A percentile compares a stretch with the other conserved stretches of the same genome.
phyloP scores from a whole-genome alignment of 2,113 vertebrate genomes.

The Upupa epops region DNA sequence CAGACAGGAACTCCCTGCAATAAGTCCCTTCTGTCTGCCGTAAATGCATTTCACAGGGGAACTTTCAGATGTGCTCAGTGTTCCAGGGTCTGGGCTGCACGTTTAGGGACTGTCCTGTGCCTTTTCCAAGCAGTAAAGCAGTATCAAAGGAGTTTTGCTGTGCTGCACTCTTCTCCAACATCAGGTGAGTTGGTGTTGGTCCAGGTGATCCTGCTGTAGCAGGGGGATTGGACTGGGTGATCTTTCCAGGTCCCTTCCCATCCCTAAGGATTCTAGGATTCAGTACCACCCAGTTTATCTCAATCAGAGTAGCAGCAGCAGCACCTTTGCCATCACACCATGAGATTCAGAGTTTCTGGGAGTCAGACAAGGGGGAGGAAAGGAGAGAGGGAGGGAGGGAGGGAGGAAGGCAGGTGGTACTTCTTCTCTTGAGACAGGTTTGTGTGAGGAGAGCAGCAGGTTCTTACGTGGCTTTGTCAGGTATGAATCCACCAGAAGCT shows the following conservation, averaged over 20 bases:
- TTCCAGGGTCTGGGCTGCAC: not conserved
- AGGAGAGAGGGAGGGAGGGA: too few species aligned
- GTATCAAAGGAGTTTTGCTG: not conserved
- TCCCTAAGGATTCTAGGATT: too few species aligned
- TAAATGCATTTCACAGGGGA: not conserved
- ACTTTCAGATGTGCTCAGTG: not conserved
- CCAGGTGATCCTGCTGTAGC: too few species aligned
- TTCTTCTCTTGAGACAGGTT: too few species aligned
- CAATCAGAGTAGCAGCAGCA: not conserved
- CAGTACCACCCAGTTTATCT: not conserved
- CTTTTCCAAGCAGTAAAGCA: not conserved
- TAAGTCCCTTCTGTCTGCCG: not conserved
- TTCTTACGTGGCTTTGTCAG: too few species aligned
- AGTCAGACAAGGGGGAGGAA: too few species aligned
- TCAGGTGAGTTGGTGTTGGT: accelerated
- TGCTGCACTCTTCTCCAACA: not conserved
- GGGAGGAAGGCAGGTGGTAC: too few species aligned
- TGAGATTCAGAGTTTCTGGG: too few species aligned
- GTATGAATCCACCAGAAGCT: too few species aligned
- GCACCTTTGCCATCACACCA: not conserved
- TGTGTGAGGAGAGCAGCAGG: too few species aligned
- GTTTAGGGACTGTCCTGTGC: accelerated
- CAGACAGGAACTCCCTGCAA: not conserved
- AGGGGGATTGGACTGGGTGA: too few species aligned
- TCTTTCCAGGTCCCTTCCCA: too few species aligned